Conservation (phyloP, 2,888 invertebrate species). For the Thera britannica region DNA sequence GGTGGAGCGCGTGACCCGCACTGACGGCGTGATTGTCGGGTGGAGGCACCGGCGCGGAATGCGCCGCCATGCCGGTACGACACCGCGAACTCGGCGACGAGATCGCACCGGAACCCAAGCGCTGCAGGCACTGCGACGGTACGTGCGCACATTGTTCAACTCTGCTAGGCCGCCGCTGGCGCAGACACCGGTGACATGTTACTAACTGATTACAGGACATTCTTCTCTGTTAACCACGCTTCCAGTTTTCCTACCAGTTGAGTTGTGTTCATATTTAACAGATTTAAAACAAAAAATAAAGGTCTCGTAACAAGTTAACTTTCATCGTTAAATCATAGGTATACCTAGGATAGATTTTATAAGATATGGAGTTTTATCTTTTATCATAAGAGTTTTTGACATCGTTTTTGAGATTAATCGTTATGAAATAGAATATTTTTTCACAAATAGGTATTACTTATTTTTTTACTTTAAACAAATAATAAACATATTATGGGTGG, state of each 20-base stretch:
- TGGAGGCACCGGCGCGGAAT: constrained; percentile 82
- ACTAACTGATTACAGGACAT: constrained; percentile 7
- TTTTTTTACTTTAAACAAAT: too few species aligned
- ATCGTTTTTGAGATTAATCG: too few species aligned
- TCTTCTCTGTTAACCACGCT: constrained; percentile 7
- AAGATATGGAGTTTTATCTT: background rate
- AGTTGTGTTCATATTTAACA: background rate
- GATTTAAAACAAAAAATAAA: background rate
- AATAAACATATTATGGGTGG: too few species aligned
- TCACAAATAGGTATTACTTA: too few species aligned
- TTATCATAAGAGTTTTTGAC: background rate
- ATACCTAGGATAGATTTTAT: background rate
- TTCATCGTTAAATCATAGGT: background rate
- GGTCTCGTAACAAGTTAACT: background rate
- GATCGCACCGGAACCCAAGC: constrained; percentile 91
- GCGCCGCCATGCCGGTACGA: constrained; percentile 85
- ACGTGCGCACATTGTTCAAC: constrained; percentile 60
- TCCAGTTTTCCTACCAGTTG: background rate
- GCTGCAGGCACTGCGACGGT: constrained; percentile 97
- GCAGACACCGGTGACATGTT: constrained; percentile 35
- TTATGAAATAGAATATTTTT: too few species aligned
- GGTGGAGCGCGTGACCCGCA: constrained; percentile 66
- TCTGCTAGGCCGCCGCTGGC: constrained; percentile 48
- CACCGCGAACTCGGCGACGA: constrained; percentile 84
- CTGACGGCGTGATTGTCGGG: constrained; percentile 61